Evolutionary conservation across 1,140 invertebrate species (phyloP).

Genomic region (Lucilia cuprina): DNA sequence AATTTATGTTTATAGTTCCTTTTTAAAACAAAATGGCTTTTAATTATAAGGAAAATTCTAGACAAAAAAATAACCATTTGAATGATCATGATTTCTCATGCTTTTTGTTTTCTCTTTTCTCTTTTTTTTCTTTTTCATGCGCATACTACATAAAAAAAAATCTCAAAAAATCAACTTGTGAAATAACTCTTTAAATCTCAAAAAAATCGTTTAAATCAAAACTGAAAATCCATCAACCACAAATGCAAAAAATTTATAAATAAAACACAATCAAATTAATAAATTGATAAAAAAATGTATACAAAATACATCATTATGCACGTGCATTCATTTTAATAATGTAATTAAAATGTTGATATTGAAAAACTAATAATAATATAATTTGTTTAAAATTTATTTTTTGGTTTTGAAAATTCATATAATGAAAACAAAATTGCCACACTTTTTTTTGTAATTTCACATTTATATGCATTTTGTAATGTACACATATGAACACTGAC

Average conservation of each 20-base stretch:
- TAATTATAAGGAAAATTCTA: slow-evolving; percentile 42
- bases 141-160: slow-evolving; percentile 41
- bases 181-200: slow-evolving; percentile 44
- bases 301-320: slow-evolving; percentile 58
- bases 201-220: slow-evolving; percentile 43
- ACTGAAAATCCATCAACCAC: slow-evolving; percentile 42
- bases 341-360: slow-evolving; percentile 21
- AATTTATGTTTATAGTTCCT: neutral
- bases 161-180: slow-evolving; percentile 54
- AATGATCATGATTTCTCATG: slow-evolving; percentile 43
- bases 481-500: slow-evolving; percentile 17
- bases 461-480: neutral
- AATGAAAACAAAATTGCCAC: neutral
- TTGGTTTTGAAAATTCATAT: slow-evolving; percentile 4
- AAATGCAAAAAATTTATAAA: slow-evolving; percentile 38
- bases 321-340: slow-evolving; percentile 43
- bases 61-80: slow-evolving; percentile 6
- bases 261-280: slow-evolving; percentile 39
- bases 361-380: neutral
- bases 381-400: neutral
- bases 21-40: slow-evolving; percentile 38
- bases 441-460: neutral
- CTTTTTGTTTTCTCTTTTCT: slow-evolving; percentile 60
- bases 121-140: slow-evolving; percentile 62
- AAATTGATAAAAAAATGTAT: slow-evolving; percentile 48